Evolutionary conservation across 2,888 invertebrate genomes (phyloP).

Genomic region (Eupithecia vulgata): DNA sequence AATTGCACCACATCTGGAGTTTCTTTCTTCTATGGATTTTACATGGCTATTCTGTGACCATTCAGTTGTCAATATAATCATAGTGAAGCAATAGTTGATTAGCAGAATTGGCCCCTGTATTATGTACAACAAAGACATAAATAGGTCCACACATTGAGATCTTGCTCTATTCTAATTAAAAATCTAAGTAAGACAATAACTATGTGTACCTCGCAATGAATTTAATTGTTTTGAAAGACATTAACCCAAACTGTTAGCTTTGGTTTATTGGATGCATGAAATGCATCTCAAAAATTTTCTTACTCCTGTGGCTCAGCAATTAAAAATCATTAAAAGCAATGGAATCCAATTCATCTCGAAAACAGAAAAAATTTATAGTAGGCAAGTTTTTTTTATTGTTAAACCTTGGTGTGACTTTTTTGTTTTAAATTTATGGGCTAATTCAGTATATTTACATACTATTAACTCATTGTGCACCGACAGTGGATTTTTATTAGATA

Average conservation of each 20-base stretch:
- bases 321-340: not conserved
- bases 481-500: not conserved
- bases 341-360: not conserved
- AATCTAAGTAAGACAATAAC: not conserved
- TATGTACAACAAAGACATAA: not conserved
- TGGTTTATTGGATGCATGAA: not conserved
- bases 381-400: not conserved
- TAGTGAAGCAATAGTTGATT: not conserved
- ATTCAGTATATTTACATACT: not conserved
- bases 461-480: not conserved
- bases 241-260: not conserved
- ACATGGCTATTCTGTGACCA: not conserved
- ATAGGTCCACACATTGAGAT: slow-evolving; percentile 9
- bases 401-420: not conserved
- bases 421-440: not conserved
- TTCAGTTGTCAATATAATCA: too few relatives aligned
- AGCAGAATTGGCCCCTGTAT: not conserved
- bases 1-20: not conserved
- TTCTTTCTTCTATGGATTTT: not conserved
- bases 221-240: not conserved
- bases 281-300: too few relatives aligned
- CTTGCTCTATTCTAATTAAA: slow-evolving; percentile 1
- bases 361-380: not conserved
- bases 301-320: too few relatives aligned
- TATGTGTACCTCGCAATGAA: not conserved